Conservation (phyloP, 2,113 vertebrate species). For the Delphinus delphis region DNA sequence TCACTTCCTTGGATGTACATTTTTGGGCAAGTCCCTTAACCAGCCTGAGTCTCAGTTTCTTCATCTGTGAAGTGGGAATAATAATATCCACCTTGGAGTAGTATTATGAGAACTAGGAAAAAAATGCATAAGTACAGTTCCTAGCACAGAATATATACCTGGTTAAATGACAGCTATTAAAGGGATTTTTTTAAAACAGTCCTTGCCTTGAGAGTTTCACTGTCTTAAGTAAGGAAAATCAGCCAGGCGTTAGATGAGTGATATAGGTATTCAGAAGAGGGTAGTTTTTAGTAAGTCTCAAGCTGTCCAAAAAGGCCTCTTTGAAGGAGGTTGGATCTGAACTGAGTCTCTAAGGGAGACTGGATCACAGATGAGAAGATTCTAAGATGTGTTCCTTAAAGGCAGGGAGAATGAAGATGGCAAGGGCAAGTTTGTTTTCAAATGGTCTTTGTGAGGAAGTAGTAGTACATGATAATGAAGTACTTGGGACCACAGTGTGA, state of each 20-base stretch:
- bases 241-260: background rate
- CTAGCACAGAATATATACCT: background rate
- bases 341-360: background rate
- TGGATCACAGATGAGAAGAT: background rate
- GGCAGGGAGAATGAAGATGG: background rate
- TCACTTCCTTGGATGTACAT: background rate
- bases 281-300: background rate
- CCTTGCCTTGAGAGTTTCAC: background rate
- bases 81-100: background rate
- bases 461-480: background rate
- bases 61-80: background rate
- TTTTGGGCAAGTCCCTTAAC: background rate
- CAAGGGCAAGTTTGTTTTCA: background rate
- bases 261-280: background rate
- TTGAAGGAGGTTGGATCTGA: background rate
- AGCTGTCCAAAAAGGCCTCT: background rate
- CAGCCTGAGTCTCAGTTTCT: background rate
- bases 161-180: constrained; percentile 1
- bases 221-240: background rate
- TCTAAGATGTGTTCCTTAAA: background rate
- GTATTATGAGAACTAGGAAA: background rate
- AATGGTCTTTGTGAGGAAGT: background rate
- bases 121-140: background rate
- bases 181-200: background rate
- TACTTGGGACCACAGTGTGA: background rate